Evolutionary conservation across 2,888 invertebrate species (phyloP).

Genomic region (Lasius platythorax): DNA sequence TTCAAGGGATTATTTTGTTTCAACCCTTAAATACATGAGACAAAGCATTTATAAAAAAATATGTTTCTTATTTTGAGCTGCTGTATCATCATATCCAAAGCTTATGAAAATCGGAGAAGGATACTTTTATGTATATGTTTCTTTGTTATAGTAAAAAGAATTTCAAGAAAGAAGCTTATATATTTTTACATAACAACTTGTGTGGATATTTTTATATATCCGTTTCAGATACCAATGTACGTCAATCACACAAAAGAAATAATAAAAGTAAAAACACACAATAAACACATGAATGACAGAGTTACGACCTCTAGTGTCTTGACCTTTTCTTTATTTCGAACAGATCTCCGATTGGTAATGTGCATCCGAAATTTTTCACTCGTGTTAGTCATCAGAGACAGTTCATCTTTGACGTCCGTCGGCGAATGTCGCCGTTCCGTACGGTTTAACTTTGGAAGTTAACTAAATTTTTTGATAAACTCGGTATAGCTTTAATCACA

Average conservation of each 20-base stretch:
- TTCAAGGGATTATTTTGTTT: no score
- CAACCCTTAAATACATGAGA: no score
- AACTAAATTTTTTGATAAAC: background rate
- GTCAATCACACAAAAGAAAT: background rate
- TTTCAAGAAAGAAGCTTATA: background rate
- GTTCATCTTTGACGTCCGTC: background rate
- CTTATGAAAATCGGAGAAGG: no score
- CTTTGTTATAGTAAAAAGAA: background rate
- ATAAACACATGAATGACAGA: background rate
- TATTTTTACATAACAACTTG: background rate
- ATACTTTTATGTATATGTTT: background rate
- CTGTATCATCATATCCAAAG: no score
- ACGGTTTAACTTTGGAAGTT: background rate
- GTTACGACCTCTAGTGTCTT: background rate
- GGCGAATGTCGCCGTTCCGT: background rate
- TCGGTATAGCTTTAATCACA: background rate
- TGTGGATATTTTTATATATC: background rate
- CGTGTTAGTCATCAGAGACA: background rate
- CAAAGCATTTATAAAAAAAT: no score
- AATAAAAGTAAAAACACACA: background rate
- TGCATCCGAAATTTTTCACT: background rate
- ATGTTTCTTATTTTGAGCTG: no score
- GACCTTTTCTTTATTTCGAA: constrained; percentile 4
- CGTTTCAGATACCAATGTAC: background rate
- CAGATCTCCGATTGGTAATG: background rate